A percentile compares a stretch with the other conserved stretches of the same genome.
Evolutionary conservation across 2,113 vertebrate species (phyloP).

Genomic region (Xenopus laevis): DNA sequence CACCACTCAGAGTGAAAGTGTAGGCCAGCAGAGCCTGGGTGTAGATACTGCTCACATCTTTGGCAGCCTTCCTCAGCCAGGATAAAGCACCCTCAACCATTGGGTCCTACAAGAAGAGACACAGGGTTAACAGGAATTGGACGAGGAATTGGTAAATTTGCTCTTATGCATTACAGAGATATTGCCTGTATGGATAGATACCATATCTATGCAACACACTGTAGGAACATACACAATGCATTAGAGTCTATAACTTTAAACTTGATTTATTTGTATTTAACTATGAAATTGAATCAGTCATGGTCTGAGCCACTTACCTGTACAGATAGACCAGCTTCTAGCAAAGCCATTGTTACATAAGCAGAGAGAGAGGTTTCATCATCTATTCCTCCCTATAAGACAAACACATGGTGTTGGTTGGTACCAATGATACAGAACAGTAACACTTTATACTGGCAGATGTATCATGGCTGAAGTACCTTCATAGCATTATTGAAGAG

Average conservation of each 20-base stretch:
- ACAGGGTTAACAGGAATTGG: not conserved
- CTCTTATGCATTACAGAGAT: too few relatives aligned
- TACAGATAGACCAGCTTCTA: conserved; percentile 64
- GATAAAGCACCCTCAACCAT: conserved; percentile 54
- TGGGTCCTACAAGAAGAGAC: conserved; percentile 48
- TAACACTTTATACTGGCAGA: not conserved
- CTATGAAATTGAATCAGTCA: too few relatives aligned
- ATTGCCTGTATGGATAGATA: too few relatives aligned
- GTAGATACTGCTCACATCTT: conserved; percentile 50
- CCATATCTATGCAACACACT: too few relatives aligned
- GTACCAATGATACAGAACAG: too few relatives aligned
- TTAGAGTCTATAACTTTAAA: too few relatives aligned
- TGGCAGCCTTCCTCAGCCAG: conserved; percentile 52
- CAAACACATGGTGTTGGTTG: not conserved
- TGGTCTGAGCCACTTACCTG: conserved; percentile 5
- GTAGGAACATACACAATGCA: too few relatives aligned
- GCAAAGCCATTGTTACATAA: conserved; percentile 72
- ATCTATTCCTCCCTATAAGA: conserved; percentile 74
- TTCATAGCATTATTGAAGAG: conserved; percentile 75
- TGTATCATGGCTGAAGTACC: conserved; percentile 53
- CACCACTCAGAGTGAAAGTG: conserved; percentile 54
- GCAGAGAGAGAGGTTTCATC: conserved; percentile 75
- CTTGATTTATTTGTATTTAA: too few relatives aligned
- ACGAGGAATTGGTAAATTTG: not conserved
- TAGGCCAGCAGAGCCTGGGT: conserved; percentile 59